Conservation (phyloP, 2,113 vertebrate genomes). For the Cyprinus carpio region DNA sequence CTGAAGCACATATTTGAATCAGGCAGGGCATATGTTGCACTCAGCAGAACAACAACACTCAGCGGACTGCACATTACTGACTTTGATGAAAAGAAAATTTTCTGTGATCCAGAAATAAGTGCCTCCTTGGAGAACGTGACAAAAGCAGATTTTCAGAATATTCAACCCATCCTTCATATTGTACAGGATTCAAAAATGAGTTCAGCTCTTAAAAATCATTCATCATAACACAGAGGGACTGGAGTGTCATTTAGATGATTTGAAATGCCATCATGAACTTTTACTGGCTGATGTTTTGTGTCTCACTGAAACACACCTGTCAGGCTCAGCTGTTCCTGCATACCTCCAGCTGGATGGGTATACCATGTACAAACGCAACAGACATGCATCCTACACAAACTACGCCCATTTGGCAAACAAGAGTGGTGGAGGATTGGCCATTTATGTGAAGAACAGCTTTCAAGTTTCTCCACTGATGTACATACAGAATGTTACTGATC, state of each 20-base stretch:
- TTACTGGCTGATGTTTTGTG: too few species aligned
- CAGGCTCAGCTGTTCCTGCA: slow-evolving; percentile 11
- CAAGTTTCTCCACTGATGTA: too few species aligned
- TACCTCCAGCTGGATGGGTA: slow-evolving; percentile 24
- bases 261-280: slow-evolving; percentile 41
- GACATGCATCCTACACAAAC: slow-evolving; percentile 48
- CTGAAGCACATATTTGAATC: too few species aligned
- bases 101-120: slow-evolving; percentile 32
- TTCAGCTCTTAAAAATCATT: slow-evolving; percentile 18
- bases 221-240: slow-evolving; percentile 49
- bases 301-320: slow-evolving; percentile 41
- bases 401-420: slow-evolving; percentile 24
- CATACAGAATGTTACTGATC: too few species aligned
- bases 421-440: slow-evolving; percentile 35
- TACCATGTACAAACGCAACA: slow-evolving; percentile 48
- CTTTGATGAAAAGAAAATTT: slow-evolving; percentile 50
- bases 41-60: too few species aligned
- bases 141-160: neutral
- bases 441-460: slow-evolving; percentile 32
- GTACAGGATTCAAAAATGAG: neutral
- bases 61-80: slow-evolving; percentile 32
- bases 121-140: slow-evolving; percentile 14
- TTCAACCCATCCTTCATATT: neutral
- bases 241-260: slow-evolving; percentile 30
- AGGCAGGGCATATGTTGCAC: too few species aligned